Base-by-base conservation (phyloP, 2,888 invertebrate genomes). In the Drosophila putrida region DNA sequence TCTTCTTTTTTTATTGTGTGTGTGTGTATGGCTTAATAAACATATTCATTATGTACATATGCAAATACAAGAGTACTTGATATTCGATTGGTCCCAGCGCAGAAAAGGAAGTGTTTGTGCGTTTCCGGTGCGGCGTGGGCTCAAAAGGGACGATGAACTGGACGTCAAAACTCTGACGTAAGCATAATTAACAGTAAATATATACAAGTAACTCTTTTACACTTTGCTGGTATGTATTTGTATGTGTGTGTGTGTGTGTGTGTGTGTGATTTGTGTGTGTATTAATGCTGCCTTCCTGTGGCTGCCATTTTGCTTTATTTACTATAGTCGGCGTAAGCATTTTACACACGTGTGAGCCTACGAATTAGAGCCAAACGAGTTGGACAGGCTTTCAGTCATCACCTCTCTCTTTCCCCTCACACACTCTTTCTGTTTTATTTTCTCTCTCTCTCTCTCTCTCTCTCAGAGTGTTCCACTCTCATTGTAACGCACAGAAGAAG, bases 311-410 rank as follows among this genome's bases (percentile, higher is more conserved):
- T 75, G 51, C 33, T 66, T 71, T 76, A 79, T 71, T 73, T 73
- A 70, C 61, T 35, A 61, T 66, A 68, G 59, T 47, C 62, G 43
- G 13, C 41, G 49, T 33, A 53, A 68, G 31, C 69, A 80, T 75
- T 79, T 76, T 68, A 77, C 80, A 84, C 86, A 84, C 86, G 86
- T 83, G 80, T 83, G 68, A 68, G 70, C 71, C 75, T 53, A 60
- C 63, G 51, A 54, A 70, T 69, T 67, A 55, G 13, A 36, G 72
- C 27, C 50, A 36, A 67, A 55, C 65, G 75, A 59, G 49, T 71
- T 65, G 59, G 60, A 55, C 55, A 55, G 61, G 66, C 75, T 68
- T 72, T 61, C 65, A 59, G 44, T 43, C 47, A 59, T 51, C 64
- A 36, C 64, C 39, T 57, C 43, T 46, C 66, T 44, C 6, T 46